Percentiles rank a stretch among this genome's conserved stretches.
phyloP scores from a whole-genome alignment of 2,888 invertebrate genomes.

The Anticlea derivata region DNA sequence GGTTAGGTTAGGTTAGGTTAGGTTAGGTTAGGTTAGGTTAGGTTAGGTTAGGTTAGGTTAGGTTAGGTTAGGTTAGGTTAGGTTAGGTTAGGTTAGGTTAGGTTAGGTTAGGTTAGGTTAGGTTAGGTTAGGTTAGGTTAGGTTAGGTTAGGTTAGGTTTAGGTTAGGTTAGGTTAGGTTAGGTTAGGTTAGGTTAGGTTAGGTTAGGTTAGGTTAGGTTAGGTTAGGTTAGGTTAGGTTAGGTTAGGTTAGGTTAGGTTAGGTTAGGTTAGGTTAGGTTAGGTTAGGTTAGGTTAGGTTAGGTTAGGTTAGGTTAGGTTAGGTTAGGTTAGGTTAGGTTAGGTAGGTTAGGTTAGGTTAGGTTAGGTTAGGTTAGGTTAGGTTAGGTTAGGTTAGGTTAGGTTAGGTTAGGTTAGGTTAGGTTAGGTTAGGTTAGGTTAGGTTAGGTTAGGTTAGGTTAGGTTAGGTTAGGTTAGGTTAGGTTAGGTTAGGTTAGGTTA shows the following conservation, averaged over 20 bases:
- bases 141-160: slow-evolving; percentile 24
- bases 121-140: slow-evolving; percentile 20
- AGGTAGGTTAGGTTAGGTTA: too few relatives aligned
- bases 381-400: slow-evolving; percentile 24
- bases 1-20: slow-evolving; percentile 21
- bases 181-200: slow-evolving; percentile 27
- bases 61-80: slow-evolving; percentile 20
- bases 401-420: slow-evolving; percentile 24
- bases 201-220: slow-evolving; percentile 27
- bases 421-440: slow-evolving; percentile 13
- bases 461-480: slow-evolving; percentile 16
- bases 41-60: slow-evolving; percentile 14
- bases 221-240: slow-evolving; percentile 22
- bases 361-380: slow-evolving; percentile 25
- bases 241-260: slow-evolving; percentile 22
- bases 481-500: slow-evolving; percentile 17
- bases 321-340: slow-evolving; percentile 21
- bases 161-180: too few relatives aligned
- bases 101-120: slow-evolving; percentile 15
- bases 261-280: slow-evolving; percentile 15
- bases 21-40: slow-evolving; percentile 19
- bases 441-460: slow-evolving; percentile 17
- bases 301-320: slow-evolving; percentile 21
- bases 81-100: slow-evolving; percentile 12
- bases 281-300: slow-evolving; percentile 18